Percentiles rank a stretch among this genome's conserved stretches.
Evolutionary conservation across 1,140 invertebrate genomes (phyloP).

Genomic region (Brachionus rubens): DNA sequence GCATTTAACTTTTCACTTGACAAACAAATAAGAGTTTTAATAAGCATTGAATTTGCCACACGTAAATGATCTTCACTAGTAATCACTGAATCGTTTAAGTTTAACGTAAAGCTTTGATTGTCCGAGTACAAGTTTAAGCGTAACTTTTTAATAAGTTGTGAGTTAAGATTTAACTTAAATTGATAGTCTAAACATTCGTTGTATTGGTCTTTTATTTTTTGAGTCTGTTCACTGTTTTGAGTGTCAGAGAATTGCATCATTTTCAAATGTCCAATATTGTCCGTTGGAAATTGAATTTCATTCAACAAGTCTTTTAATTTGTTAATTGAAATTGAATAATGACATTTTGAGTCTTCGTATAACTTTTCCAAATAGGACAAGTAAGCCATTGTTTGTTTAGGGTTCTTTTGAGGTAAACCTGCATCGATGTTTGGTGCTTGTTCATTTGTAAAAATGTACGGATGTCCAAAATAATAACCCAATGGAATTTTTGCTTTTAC

Average conservation of each 20-base stretch:
- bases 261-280: constrained; percentile 45
- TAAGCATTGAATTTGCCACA: constrained; percentile 60
- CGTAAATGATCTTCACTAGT: constrained; percentile 73
- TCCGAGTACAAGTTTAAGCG: not conserved
- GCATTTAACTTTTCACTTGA: constrained; percentile 60
- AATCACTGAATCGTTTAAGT: constrained; percentile 69
- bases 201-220: constrained; percentile 34
- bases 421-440: not conserved
- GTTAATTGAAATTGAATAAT: constrained; percentile 19
- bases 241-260: constrained; percentile 43
- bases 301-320: constrained; percentile 24
- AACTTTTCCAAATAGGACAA: constrained; percentile 39
- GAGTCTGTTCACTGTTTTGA: not conserved
- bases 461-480: constrained; percentile 53
- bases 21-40: constrained; percentile 58
- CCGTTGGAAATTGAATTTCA: constrained; percentile 19
- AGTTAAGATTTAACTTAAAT: constrained; percentile 24
- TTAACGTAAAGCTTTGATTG: not conserved
- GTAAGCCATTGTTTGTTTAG: constrained; percentile 28
- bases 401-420: not conserved
- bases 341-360: constrained; percentile 33
- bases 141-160: constrained; percentile 5
- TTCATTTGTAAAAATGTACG: not conserved
- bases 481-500: constrained; percentile 15
- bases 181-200: constrained; percentile 31